These are phyloP conservation scores for Clavelina lepadiformis DNA, from an alignment of 23 tunicate genomes.

Conservation along the genomic window DNA sequence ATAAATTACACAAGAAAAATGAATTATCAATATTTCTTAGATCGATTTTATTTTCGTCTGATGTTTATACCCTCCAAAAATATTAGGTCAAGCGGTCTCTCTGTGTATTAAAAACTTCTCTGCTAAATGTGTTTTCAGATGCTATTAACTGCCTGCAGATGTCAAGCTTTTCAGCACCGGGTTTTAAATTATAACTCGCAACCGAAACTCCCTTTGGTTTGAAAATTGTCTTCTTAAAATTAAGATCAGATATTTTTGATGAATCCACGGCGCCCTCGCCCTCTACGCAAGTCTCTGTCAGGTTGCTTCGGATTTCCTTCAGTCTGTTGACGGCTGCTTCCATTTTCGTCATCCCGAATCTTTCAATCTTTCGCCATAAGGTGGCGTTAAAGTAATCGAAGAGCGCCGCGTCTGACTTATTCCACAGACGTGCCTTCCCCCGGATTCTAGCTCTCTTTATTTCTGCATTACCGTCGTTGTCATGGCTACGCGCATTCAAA, in stretches of 20 bases:
- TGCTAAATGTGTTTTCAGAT: slow-evolving; percentile 15
- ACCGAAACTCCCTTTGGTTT: slow-evolving; percentile 25
- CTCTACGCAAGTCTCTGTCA: slow-evolving; percentile 10
- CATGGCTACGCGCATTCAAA: slow-evolving; percentile 11
- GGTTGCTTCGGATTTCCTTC: not conserved
- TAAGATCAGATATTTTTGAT: not conserved
- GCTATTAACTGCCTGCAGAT: slow-evolving; percentile 9
- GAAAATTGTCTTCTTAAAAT: slow-evolving; percentile 7
- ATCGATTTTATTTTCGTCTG: too few species aligned
- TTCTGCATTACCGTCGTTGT: not conserved
- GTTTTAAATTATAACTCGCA: slow-evolving; percentile 25
- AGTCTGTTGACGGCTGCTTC: slow-evolving; percentile 3
- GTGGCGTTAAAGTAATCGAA: slow-evolving; percentile 50
- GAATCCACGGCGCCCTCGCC: slow-evolving; percentile 25
- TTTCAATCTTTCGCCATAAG: slow-evolving; percentile 29
- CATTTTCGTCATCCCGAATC: slow-evolving; percentile 33
- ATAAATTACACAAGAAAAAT: too few species aligned
- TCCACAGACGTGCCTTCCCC: slow-evolving; percentile 31
- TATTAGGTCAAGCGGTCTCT: too few species aligned
- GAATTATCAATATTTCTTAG: too few species aligned
- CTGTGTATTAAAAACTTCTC: too few species aligned
- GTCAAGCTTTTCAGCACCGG: not conserved
- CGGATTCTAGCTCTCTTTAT: slow-evolving; percentile 7
- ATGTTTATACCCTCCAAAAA: too few species aligned
- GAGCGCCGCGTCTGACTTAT: slow-evolving; percentile 33